Base-by-base conservation (phyloP, 1,140 invertebrate genomes). In the Halotydeus destructor region DNA sequence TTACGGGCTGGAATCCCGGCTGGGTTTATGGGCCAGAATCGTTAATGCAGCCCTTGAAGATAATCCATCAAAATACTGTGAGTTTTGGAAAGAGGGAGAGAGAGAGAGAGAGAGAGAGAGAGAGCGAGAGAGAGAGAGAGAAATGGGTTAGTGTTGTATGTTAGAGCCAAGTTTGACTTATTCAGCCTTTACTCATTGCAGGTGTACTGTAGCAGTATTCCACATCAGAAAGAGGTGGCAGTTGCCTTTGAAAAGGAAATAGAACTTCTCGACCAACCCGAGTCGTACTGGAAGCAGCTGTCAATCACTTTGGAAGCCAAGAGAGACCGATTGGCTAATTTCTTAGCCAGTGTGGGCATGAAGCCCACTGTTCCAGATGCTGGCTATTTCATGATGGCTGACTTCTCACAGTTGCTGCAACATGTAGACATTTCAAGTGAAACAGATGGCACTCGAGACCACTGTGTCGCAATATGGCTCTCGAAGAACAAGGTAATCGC, bases 351-450 rank as follows among this genome's bases (percentile, higher is more conserved):
- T 3, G 71, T 75, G 38, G 86, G 85, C 0, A 78, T 97, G 70
- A 71, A 70, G n/a, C 85, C 88, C 0, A 84, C 80, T 1, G 66
- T 93, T 35, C 91, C 91, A 0, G 80, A 96, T 42, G 88, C 81
- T 11, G 89, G 89, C 0, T 97, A 94, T 60, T 96, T 97, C 57
- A 81, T 98, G 67, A 54, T 96, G 9, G 84, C 82, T 3, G 80
- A 96, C 59, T 89, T 82, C 72, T 72, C 70, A 16, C 60, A 68
- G 2, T 61, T 88, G 46, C 38, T 28, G 12, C 9, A 47, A 11
- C 18, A 23, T 19, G 18, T 43, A 18, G 26, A 47, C 26, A 32
- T 32, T 22, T 41, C 31, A 6, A 21, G 9, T 21, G 41, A 46
- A 4, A 11, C 14, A 22, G 26, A n/a, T n/a, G 40, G 24, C 2